These are phyloP conservation scores for Drosophila sturtevanti DNA, from an alignment of 1,140 invertebrate genomes.

Conservation along the genomic window DNA sequence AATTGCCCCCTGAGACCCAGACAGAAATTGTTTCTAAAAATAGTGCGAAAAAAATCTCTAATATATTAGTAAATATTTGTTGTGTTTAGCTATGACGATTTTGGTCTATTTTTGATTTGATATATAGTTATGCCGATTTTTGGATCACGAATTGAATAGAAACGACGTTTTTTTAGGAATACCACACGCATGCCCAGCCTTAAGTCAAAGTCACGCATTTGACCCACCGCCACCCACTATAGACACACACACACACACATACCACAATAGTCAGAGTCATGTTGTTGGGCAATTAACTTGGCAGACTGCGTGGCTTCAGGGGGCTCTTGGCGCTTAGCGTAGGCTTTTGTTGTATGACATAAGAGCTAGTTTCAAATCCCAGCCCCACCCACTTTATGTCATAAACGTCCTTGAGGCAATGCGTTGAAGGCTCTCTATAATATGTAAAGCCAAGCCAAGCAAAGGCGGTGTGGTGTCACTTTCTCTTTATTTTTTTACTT, in stretches of 20 bases:
- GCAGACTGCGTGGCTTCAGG: constrained; percentile 53
- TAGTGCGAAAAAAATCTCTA: neutral
- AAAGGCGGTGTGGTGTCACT: neutral
- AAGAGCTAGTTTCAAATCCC: constrained; percentile 9
- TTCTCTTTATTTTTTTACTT: constrained; percentile 9
- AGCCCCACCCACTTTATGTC: constrained; percentile 26
- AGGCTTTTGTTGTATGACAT: constrained; percentile 29
- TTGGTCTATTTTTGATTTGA: neutral
- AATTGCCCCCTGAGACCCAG: neutral
- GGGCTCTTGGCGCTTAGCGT: constrained; percentile 14
- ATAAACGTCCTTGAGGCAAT: constrained; percentile 48
- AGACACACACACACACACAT: constrained; percentile 14
- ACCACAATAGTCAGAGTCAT: constrained; percentile 14
- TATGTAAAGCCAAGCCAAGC: constrained; percentile 10
- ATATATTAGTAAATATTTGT: neutral
- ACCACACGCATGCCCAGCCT: neutral
- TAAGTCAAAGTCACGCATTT: neutral
- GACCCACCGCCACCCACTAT: constrained; percentile 43
- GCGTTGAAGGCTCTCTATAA: constrained; percentile 33
- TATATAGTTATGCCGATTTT: neutral
- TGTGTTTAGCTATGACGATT: neutral
- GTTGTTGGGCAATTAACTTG: constrained; percentile 48
- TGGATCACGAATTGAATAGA: neutral
- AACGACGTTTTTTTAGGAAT: neutral
- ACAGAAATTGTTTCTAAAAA: neutral